These are phyloP conservation scores for Halyomorpha halys DNA, from an alignment of 1,140 invertebrate genomes.

Conservation along the genomic window DNA sequence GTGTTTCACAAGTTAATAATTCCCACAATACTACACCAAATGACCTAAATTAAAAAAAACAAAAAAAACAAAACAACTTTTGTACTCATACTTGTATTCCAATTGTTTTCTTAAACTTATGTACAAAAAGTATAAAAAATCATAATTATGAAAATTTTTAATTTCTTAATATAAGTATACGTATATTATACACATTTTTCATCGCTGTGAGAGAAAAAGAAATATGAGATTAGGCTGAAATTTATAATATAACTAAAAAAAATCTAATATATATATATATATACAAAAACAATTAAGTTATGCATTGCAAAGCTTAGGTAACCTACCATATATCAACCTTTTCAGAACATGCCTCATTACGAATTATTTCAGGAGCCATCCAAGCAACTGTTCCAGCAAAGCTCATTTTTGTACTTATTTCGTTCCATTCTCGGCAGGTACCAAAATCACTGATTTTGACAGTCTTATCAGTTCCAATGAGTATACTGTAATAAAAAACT, in stretches of 20 bases:
- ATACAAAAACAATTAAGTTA: not conserved
- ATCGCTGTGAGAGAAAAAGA: no score
- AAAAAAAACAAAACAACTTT: no score
- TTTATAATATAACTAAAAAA: not conserved
- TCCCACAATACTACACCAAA: conserved; percentile 97
- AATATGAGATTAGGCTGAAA: not conserved
- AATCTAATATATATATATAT: no score
- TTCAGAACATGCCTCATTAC: conserved; percentile 91
- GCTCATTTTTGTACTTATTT: conserved; percentile 92
- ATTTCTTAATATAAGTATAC: no score
- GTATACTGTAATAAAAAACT: conserved; percentile 57
- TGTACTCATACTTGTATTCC: no score
- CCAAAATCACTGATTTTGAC: conserved; percentile 98
- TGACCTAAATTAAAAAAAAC: conserved; percentile 46
- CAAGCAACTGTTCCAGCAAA: conserved; percentile 95
- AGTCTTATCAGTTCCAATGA: conserved; percentile 79
- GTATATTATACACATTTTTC: no score
- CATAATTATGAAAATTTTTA: no score
- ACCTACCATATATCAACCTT: conserved; percentile 89
- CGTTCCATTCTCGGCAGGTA: conserved; percentile 87
- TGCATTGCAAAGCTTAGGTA: not conserved
- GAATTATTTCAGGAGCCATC: conserved; percentile 99
- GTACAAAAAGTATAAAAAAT: no score
- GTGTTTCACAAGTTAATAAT: conserved; percentile 86
- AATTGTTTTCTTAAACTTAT: no score